Conservation (phyloP, 1,140 invertebrate species). For the Papilio machaon region DNA sequence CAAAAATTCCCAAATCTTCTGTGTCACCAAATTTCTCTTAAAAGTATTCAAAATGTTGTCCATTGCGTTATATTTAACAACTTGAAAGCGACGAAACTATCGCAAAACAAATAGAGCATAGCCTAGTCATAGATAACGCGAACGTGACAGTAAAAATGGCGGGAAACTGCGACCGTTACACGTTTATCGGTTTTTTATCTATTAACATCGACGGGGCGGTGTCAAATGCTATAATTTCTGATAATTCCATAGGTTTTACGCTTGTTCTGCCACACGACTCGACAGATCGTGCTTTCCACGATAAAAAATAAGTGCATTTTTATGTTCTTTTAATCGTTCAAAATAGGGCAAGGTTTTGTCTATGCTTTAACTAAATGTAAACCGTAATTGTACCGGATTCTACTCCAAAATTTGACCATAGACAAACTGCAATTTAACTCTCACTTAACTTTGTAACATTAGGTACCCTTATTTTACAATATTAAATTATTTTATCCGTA, state of each 20-base stretch:
- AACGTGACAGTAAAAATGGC: slow-evolving; percentile 58
- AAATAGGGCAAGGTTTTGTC: slow-evolving; percentile 30
- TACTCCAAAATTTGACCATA: too few species aligned
- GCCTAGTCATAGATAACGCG: slow-evolving; percentile 57
- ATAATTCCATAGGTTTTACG: slow-evolving; percentile 43
- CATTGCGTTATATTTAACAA: background rate
- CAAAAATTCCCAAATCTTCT: background rate
- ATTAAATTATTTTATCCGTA: background rate
- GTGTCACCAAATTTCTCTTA: background rate
- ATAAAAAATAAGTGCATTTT: slow-evolving; percentile 31
- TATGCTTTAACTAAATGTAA: background rate
- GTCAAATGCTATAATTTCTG: slow-evolving; percentile 50
- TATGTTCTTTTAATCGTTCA: slow-evolving; percentile 32
- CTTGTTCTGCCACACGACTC: slow-evolving; percentile 21
- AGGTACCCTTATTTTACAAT: background rate
- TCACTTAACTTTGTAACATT: too few species aligned
- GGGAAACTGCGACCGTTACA: slow-evolving; percentile 68
- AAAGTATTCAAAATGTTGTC: background rate
- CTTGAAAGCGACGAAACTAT: background rate
- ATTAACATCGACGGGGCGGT: slow-evolving; percentile 50
- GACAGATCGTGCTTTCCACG: slow-evolving; percentile 12
- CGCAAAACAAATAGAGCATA: slow-evolving; percentile 63
- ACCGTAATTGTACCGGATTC: background rate
- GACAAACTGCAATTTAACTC: too few species aligned
- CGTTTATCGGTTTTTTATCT: slow-evolving; percentile 64